phyloP scores from a whole-genome alignment of 1,140 invertebrate species.

The Adelges cooleyi region DNA sequence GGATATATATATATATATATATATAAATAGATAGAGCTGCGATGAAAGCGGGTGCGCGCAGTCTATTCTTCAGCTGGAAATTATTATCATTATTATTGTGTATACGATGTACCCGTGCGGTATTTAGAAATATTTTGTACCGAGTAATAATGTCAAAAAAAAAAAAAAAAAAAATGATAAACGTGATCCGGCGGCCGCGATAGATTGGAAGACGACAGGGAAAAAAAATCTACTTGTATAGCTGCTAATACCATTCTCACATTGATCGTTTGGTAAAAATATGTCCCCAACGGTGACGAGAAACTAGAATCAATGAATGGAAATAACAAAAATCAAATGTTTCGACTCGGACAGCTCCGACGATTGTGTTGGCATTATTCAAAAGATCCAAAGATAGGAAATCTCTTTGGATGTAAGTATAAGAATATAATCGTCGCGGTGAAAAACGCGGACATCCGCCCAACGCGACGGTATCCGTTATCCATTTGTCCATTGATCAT shows the following conservation, averaged over 20 bases:
- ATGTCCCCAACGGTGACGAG: neutral
- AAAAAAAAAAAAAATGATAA: no score
- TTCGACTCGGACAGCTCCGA: no score
- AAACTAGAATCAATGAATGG: neutral
- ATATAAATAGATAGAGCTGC: no score
- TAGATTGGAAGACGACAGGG: neutral
- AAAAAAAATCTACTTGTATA: no score
- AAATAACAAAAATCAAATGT: no score
- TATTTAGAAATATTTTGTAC: neutral
- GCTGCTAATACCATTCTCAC: neutral
- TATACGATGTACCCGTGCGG: neutral
- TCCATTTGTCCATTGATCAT: no score
- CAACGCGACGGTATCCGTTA: no score
- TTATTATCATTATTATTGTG: slow-evolving; percentile 9
- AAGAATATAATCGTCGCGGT: no score
- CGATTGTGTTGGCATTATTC: no score
- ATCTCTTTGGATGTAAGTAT: no score
- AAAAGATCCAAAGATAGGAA: no score
- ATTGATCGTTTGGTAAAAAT: slow-evolving; percentile 6
- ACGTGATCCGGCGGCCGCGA: neutral
- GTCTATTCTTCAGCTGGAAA: slow-evolving; percentile 17
- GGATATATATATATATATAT: neutral
- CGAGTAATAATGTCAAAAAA: neutral
- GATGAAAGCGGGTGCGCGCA: slow-evolving; percentile 10
- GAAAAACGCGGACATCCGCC: no score